Evolutionary conservation across 2,888 invertebrate genomes (phyloP), one percentile per base, ranked within the genome.

Genomic region (Petrolisthes cinctipes): DNA sequence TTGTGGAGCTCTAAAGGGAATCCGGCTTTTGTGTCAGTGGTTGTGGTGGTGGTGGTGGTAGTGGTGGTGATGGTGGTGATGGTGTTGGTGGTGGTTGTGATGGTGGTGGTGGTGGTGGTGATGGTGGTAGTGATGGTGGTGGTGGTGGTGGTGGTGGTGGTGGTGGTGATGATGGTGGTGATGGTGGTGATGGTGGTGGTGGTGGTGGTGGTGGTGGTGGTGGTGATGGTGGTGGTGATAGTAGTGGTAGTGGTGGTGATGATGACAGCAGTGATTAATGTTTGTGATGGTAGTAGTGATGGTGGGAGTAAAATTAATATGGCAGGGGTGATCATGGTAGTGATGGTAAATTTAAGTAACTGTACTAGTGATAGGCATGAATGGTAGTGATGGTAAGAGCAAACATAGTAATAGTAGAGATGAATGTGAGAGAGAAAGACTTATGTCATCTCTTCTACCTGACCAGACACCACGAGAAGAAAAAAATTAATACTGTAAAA

Each of bases 11-110:
- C 71, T 0, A 20, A n/a, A n/a, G 71, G 71, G 14, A 20, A 20
- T 71, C 17, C 61, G n/a, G 71, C 71, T 71, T 71, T 71, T 71
- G 71, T 71, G n/a, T 20, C 20, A 20, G 71, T 71, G 11, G 71
- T 6, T 61, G 61, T 61, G 61, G 61, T 61, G 61, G 61, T 9
- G 61, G 14, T 6, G 61, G 61, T 61, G 61, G n/a, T n/a, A 9
- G 61, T 61, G 61, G 61, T 61, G 14, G 61, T 9, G 61, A 61
- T 61, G 61, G 61, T 61, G 61, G 61, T 11, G 1, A 3, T 4
- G 37, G 11, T n/a, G 0, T 23, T 75, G 1, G 11, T 75, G 23
- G 23, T 75, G 5, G 23, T 37, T 75, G 20, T 75, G 4, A 9
- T 73, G 73, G 23, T 73, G 23, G 20, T 75, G 75, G 37, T 4